Evolutionary conservation across 2,113 vertebrate genomes (phyloP).

Genomic region (Antigone vipio): DNA sequence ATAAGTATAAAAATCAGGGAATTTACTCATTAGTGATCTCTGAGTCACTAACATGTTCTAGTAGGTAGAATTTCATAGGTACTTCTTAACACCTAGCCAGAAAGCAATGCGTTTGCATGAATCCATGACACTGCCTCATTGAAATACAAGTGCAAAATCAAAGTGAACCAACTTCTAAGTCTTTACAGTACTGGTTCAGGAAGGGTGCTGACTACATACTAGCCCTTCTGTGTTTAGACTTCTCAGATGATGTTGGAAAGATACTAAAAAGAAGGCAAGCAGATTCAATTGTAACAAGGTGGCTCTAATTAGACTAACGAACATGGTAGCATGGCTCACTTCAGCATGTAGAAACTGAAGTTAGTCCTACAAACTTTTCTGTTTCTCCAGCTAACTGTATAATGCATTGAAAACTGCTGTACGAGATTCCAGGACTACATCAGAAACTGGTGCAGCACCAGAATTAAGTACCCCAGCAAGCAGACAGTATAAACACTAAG

Average conservation of each 20-base stretch:
- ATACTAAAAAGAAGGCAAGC: not conserved
- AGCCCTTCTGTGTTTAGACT: rapidly evolving
- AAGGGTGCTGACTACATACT: not conserved
- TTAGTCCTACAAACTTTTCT: not conserved
- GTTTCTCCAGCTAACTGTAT: not conserved
- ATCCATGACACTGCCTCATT: not conserved
- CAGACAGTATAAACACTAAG: not conserved
- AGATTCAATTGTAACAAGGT: not conserved
- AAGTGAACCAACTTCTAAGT: not conserved
- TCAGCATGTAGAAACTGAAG: not conserved
- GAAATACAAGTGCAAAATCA: not conserved
- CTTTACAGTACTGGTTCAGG: not conserved
- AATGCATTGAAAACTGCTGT: rapidly evolving
- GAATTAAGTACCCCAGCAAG: not conserved
- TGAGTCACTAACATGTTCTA: not conserved
- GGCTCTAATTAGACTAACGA: not conserved
- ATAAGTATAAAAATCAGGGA: not conserved
- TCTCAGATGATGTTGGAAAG: not conserved
- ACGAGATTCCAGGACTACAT: not conserved
- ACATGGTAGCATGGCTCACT: rapidly evolving
- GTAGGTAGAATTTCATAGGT: not conserved
- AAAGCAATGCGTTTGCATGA: rapidly evolving
- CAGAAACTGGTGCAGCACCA: not conserved
- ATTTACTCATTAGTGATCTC: not conserved
- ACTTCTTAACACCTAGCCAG: not conserved